phyloP scores from a whole-genome alignment of 2,113 vertebrate genomes.

The Pluvianellus socialis region DNA sequence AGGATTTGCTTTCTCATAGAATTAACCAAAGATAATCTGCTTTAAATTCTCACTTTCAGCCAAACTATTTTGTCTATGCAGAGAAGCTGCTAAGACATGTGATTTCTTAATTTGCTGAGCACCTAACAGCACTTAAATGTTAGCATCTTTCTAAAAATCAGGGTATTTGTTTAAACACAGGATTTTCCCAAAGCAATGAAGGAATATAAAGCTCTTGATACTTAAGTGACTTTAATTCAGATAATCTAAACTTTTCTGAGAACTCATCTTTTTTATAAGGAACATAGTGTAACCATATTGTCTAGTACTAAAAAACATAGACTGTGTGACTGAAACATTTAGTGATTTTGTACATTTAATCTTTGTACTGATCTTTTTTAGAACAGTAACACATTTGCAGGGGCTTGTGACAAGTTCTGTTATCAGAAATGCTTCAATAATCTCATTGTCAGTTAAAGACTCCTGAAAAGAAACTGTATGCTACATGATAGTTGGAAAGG shows the following conservation, averaged over 20 bases:
- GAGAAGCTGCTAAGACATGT: background rate
- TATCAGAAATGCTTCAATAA: background rate
- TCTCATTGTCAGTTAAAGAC: background rate
- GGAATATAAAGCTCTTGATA: background rate
- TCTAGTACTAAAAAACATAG: background rate
- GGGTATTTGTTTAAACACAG: background rate
- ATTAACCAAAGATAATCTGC: background rate
- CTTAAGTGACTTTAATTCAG: background rate
- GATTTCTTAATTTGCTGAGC: background rate
- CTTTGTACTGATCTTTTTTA: background rate
- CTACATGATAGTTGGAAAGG: background rate
- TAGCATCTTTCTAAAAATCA: background rate
- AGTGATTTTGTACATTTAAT: background rate
- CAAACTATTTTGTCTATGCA: background rate
- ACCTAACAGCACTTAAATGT: background rate
- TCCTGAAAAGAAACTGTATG: background rate
- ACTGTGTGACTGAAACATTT: background rate
- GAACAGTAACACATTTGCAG: background rate
- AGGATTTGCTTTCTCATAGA: background rate
- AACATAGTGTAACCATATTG: background rate
- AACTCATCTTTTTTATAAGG: background rate
- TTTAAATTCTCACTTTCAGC: background rate
- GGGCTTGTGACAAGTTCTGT: background rate
- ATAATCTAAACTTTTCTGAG: background rate
- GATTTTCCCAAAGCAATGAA: background rate